These are phyloP conservation scores for Ceratotherium simum DNA, from an alignment of 2,113 vertebrate genomes.

Conservation along the genomic window DNA sequence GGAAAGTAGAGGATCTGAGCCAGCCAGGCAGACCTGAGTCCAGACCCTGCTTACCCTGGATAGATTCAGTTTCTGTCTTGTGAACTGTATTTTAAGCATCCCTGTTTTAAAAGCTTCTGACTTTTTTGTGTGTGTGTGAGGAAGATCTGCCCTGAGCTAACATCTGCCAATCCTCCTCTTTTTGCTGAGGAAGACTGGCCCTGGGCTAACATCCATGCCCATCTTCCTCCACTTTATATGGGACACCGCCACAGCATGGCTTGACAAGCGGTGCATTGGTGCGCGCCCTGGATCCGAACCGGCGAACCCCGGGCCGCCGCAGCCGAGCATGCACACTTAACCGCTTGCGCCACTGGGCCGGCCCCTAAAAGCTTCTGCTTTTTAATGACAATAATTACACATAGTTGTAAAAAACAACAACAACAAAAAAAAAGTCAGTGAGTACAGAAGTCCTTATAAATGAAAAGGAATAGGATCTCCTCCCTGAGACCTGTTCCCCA, in stretches of 20 bases:
- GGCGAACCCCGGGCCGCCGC: too few species aligned
- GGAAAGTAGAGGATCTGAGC: not conserved
- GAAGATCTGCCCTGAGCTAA: too few species aligned
- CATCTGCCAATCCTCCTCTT: too few species aligned
- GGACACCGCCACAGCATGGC: too few species aligned
- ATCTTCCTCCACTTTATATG: too few species aligned
- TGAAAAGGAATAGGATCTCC: not conserved
- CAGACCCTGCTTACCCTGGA: not conserved
- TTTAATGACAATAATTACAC: constrained; percentile 32
- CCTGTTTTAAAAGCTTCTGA: not conserved
- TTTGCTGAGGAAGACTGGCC: too few species aligned
- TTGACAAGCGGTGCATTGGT: too few species aligned
- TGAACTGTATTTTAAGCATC: not conserved
- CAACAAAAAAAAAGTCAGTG: not conserved
- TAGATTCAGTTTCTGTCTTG: not conserved
- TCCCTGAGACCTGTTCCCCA: not conserved
- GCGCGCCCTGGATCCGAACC: too few species aligned
- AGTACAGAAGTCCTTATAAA: not conserved
- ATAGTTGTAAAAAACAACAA: not conserved
- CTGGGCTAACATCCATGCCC: too few species aligned
- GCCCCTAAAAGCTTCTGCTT: not conserved
- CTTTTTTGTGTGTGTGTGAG: not conserved
- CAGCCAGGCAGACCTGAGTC: not conserved
- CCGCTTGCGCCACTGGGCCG: too few species aligned
- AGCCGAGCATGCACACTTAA: too few species aligned